Base-by-base conservation (phyloP, 1,140 invertebrate genomes). In the Apocrypta bakeri region DNA sequence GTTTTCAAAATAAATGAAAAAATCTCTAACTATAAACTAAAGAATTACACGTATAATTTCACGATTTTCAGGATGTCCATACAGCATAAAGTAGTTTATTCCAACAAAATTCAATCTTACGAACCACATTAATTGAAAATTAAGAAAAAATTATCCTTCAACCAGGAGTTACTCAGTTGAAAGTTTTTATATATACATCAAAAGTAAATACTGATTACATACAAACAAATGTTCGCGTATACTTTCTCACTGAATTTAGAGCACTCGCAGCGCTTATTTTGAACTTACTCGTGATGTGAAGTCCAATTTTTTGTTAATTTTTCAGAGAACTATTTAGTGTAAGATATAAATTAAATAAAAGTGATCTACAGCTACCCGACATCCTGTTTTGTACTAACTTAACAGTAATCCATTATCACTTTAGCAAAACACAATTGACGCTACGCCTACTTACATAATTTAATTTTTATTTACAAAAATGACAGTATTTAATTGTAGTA, bases 401-500 rank as follows among this genome's bases (percentile, higher is more conserved):
- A 73, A 81, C 42, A 81, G 27, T 81, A 33, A 69, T 71, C 21
- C 11, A 64, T 27, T 79, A 71, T 61, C 56, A 66, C 37, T 83
- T 76, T 78, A 78, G 37, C 27, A 78, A 83, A 78, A 78, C 81
- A 82, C 64, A 72, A 63, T 61, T 77, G 37, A 56, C 37, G 68
- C 80, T 82, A 82, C 73, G 9, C 73, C 81, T 83, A 83, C 75
- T 83, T 83, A 83, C 61, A 83, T 83, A 83, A 83, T 72, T 78
- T 83, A 79, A 33, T 72, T 73, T 78, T 75, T 83, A 83, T 83
- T 77, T 83, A 83, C 81, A 83, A 66, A 73, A 72, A 73, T 78
- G 75, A 42, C 61, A 83, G 68, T 81, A 81, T 75, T 78, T 64
- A 82, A 74, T 83, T 73, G 78, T 78, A 83, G 48, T 83, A 83